Percentiles rank a stretch among this genome's conserved stretches.
Evolutionary conservation across 2,888 invertebrate species (phyloP).

Genomic region (Pterostichus niger): DNA sequence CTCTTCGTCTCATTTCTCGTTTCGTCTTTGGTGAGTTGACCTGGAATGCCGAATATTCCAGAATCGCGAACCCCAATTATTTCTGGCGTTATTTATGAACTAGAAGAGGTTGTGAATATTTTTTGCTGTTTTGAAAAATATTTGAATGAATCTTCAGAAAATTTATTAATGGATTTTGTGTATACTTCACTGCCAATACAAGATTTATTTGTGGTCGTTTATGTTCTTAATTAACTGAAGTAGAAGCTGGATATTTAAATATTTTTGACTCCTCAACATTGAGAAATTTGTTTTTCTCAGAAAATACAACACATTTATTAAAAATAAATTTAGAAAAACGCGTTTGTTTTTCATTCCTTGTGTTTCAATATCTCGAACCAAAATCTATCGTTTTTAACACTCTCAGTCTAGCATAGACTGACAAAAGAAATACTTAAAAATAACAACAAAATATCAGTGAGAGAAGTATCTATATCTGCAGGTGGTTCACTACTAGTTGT

Average conservation of each 20-base stretch:
- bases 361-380: too few relatives aligned
- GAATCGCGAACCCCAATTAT: conserved; percentile 54
- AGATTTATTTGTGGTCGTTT: conserved; percentile 15
- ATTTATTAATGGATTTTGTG: conserved; percentile 51
- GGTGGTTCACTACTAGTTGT: too few relatives aligned
- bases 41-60: conserved; percentile 55
- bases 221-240: conserved; percentile 33
- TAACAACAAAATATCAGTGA: too few relatives aligned
- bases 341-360: too few relatives aligned
- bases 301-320: too few relatives aligned
- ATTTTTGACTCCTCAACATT: not conserved
- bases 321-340: too few relatives aligned
- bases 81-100: conserved; percentile 45
- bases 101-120: not conserved
- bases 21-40: conserved; percentile 43
- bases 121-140: conserved; percentile 36
- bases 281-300: not conserved
- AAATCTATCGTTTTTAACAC: too few relatives aligned
- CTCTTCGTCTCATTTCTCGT: not conserved
- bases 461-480: too few relatives aligned
- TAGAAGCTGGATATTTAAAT: not conserved
- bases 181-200: conserved; percentile 39
- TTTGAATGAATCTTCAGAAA: conserved; percentile 52
- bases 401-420: too few relatives aligned
- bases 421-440: too few relatives aligned